Evolutionary conservation across 2,888 invertebrate species (phyloP).

Genomic region (Argyra leucocephala): DNA sequence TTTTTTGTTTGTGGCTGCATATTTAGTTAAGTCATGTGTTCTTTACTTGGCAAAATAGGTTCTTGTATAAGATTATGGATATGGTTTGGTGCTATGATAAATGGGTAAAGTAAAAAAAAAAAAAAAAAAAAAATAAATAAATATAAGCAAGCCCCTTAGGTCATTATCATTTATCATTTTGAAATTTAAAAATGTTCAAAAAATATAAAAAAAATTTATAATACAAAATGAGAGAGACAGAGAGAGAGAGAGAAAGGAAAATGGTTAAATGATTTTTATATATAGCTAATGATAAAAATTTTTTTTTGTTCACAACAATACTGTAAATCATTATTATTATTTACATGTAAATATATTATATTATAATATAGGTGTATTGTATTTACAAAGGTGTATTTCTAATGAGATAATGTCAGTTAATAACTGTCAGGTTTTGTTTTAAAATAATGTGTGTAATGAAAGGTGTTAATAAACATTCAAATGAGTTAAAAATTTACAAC

Average conservation of each 20-base stretch:
- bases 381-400: not conserved
- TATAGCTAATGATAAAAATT: not conserved
- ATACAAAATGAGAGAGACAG: not conserved
- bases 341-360: no score
- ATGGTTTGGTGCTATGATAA: not conserved
- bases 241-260: not conserved
- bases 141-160: not conserved
- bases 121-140: not conserved
- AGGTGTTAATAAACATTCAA: constrained; percentile 6
- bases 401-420: not conserved
- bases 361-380: no score
- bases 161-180: constrained; percentile 6
- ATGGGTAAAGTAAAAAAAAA: not conserved
- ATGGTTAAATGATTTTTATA: not conserved
- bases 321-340: no score
- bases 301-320: no score
- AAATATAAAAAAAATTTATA: not conserved
- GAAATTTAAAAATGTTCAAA: not conserved
- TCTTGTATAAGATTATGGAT: no score
- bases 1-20: no score
- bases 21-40: no score
- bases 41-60: no score
- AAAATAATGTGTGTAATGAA: not conserved
- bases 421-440: not conserved
- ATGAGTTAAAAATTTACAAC: not conserved